Evolutionary conservation across 2,797 vertebrate species (phyloP).

Genomic region (Semotilus atromaculatus): DNA sequence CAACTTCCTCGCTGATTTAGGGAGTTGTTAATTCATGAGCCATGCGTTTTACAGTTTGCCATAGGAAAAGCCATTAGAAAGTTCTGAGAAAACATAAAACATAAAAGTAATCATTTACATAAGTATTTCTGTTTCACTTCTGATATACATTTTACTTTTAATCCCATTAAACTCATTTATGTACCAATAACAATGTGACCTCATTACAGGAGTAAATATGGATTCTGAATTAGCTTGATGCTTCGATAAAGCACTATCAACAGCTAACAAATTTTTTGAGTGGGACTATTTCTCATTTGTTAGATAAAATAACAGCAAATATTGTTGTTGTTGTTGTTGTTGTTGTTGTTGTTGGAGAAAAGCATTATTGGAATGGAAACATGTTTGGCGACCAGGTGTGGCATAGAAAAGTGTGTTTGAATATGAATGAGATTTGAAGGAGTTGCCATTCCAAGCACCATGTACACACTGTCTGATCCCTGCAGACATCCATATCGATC

Average conservation of each 20-base stretch:
- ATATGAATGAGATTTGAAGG: not conserved
- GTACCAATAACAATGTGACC: constrained; percentile 19
- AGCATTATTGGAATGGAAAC: not conserved
- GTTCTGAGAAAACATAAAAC: not conserved
- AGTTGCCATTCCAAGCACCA: not conserved
- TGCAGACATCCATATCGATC: constrained; percentile 27
- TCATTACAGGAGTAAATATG: constrained; percentile 38
- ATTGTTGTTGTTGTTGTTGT: not conserved
- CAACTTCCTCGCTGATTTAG: not conserved
- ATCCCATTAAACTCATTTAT: not conserved
- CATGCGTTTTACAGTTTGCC: not conserved
- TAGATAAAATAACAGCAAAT: not conserved
- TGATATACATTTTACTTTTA: not conserved
- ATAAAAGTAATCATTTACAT: not conserved
- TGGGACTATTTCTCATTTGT: not conserved
- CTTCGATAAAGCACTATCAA: constrained; percentile 17
- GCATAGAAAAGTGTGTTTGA: not conserved
- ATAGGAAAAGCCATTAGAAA: not conserved
- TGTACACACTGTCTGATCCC: not conserved
- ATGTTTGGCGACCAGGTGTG: not conserved
- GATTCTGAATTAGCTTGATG: constrained; percentile 22
- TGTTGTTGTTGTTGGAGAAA: not conserved
- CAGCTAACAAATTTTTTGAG: not conserved
- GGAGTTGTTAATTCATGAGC: not conserved
- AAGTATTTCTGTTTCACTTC: not conserved